Percentiles rank a stretch among this genome's conserved stretches.
Conservation (phyloP, 1,140 invertebrate genomes). For the Eriosoma lanigerum region DNA sequence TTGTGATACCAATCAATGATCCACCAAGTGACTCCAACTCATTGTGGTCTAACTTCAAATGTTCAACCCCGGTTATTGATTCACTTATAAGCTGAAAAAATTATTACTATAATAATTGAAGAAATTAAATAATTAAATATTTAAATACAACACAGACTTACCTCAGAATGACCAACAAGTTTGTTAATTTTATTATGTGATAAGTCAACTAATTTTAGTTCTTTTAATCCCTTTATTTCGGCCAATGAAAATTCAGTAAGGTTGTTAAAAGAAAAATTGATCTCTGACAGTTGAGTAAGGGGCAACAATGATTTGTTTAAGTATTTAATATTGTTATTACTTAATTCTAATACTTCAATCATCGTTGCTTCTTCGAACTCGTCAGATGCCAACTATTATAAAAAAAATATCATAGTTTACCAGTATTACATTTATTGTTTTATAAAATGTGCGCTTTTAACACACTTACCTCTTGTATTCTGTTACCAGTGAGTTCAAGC, state of each 20-base stretch:
- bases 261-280: conserved; percentile 76
- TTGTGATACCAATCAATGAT: conserved; percentile 70
- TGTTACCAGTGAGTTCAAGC: conserved; percentile 71
- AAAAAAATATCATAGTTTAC: conserved; percentile 26
- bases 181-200: conserved; percentile 73
- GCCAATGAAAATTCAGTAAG: conserved; percentile 74
- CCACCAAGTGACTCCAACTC: conserved; percentile 69
- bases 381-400: conserved; percentile 68
- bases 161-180: conserved; percentile 69
- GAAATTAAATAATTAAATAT: conserved; percentile 7
- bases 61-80: conserved; percentile 68
- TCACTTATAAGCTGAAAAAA: conserved; percentile 70
- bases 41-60: conserved; percentile 73
- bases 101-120: neutral
- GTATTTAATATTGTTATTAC: conserved; percentile 69
- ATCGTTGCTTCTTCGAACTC: conserved; percentile 71
- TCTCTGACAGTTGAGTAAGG: conserved; percentile 65
- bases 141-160: conserved; percentile 54
- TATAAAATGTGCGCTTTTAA: neutral
- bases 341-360: conserved; percentile 69
- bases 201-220: conserved; percentile 69
- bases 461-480: conserved; percentile 68
- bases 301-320: conserved; percentile 74
- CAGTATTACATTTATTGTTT: neutral
- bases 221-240: conserved; percentile 71